Base-by-base conservation (phyloP, 1,140 invertebrate genomes). In the Ceratoteleas bidentatus region DNA sequence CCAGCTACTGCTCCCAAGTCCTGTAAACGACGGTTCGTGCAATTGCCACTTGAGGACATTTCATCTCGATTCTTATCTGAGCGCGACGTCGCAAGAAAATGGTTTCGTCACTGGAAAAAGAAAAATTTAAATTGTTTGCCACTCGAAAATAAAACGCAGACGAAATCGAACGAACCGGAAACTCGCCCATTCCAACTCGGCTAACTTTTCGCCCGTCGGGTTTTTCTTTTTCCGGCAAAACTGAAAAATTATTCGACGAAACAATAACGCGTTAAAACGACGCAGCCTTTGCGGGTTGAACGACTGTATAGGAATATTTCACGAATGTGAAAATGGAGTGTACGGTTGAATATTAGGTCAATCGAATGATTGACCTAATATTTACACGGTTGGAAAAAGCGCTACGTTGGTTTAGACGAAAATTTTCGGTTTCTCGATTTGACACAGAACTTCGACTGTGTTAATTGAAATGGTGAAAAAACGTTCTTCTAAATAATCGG, bases 91-190 rank as follows among this genome's bases (percentile, higher is more conserved):
- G 69, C 61, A 72, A 79, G 81, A 83, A 83, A 83, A 83, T 83
- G 57, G 72, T 76, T 45, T 74, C 70, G 74, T 74, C 75, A 72
- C 79, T 79, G 66, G 75, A 68, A 57, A 73, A 62, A 34, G 75
- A 66, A 79, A 83, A 83, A 76, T 83, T 83, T 79, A 76, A 79
- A 83, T 83, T 83, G 81, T 83, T 83, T 83, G 79, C 75, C 75
- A 66, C 72, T 79, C 43, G 66, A 54, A 65, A 73, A 69, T 66
- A 73, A 72, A 77, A 72, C 76, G 47, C 32, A 56, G 57, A 76
- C 52, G 65, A 72, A 79, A 83, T 79, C 70, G 58, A 75, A 76
- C 69, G 76, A 72, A 73, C 79, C 65, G 66, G 32, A 68, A 76
- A 72, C 15, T 73, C 40, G 40, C 13, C 38, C 33, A 40, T 77